phyloP scores from a whole-genome alignment of 2,888 invertebrate species.

The Ormia ochracea region DNA sequence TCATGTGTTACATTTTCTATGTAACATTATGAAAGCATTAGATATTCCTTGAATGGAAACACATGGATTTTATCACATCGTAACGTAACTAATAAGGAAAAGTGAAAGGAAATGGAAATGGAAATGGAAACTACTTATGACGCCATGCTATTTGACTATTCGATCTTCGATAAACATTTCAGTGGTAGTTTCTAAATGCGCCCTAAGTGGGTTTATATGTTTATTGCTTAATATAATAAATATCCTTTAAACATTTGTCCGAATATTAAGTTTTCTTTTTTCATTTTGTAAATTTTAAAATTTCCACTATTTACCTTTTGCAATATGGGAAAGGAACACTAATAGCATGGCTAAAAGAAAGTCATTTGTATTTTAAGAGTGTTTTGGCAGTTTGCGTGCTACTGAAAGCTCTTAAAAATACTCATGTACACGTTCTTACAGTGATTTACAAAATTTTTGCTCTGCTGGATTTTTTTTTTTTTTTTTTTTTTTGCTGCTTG shows the following conservation, averaged over 20 bases:
- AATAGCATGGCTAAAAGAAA: too few species aligned
- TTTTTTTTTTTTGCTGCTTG: too few species aligned
- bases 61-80: constrained; percentile 56
- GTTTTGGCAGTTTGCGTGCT: too few species aligned
- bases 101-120: too few species aligned
- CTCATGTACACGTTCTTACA: too few species aligned
- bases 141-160: not conserved
- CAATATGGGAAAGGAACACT: too few species aligned
- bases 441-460: too few species aligned
- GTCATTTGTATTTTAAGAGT: too few species aligned
- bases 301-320: not conserved
- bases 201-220: not conserved
- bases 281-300: not conserved
- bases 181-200: constrained; percentile 20
- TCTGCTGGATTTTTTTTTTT: too few species aligned
- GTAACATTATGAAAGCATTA: constrained; percentile 22
- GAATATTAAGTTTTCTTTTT: not conserved
- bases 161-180: not conserved
- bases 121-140: not conserved
- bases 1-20: constrained; percentile 33
- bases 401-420: too few species aligned
- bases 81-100: constrained; percentile 3
- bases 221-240: constrained; percentile 15
- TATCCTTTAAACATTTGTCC: constrained; percentile 11
- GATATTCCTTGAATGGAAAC: constrained; percentile 34